A percentile compares a stretch with the other conserved stretches of the same genome.
phyloP scores from a whole-genome alignment of 2,797 vertebrate species.

The Odontamblyopus lacepedii region DNA sequence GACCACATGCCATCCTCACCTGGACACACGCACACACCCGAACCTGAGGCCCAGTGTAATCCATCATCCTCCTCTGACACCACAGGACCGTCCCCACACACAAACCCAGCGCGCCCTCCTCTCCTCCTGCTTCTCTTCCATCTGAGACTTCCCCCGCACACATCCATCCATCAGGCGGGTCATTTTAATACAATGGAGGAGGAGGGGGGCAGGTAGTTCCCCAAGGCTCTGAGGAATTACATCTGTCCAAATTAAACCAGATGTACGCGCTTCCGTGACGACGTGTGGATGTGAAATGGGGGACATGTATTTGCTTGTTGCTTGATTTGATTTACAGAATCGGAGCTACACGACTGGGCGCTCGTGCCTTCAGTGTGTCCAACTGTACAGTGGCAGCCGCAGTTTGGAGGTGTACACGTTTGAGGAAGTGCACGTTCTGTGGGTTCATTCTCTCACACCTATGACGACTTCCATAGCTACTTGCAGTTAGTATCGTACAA shows the following conservation, averaged over 20 bases:
- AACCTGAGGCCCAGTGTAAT: conserved; percentile 55
- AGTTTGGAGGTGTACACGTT: too few relatives aligned
- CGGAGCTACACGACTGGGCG: conserved; percentile 53
- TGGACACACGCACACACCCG: conserved; percentile 32
- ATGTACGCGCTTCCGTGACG: not conserved
- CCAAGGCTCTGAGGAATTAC: not conserved
- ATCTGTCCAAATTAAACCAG: not conserved
- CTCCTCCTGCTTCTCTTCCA: conserved; percentile 46
- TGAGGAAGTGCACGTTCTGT: too few relatives aligned
- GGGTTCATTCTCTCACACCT: too few relatives aligned
- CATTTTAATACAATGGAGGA: conserved; percentile 47
- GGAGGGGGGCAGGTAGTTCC: conserved; percentile 4
- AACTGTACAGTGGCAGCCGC: too few relatives aligned
- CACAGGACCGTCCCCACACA: conserved; percentile 51
- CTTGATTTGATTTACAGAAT: conserved; percentile 58
- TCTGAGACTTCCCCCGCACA: conserved; percentile 51
- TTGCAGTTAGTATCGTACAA: too few relatives aligned
- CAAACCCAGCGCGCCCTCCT: conserved; percentile 46
- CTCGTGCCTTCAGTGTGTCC: too few relatives aligned
- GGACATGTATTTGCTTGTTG: not conserved
- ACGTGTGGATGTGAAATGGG: not conserved
- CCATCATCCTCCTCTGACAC: conserved; percentile 70
- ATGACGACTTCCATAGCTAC: too few relatives aligned
- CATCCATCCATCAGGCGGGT: conserved; percentile 66
- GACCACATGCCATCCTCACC: conserved; percentile 1